Base-by-base conservation (phyloP, 2,888 invertebrate species). In the Caenorhabditis becei region DNA sequence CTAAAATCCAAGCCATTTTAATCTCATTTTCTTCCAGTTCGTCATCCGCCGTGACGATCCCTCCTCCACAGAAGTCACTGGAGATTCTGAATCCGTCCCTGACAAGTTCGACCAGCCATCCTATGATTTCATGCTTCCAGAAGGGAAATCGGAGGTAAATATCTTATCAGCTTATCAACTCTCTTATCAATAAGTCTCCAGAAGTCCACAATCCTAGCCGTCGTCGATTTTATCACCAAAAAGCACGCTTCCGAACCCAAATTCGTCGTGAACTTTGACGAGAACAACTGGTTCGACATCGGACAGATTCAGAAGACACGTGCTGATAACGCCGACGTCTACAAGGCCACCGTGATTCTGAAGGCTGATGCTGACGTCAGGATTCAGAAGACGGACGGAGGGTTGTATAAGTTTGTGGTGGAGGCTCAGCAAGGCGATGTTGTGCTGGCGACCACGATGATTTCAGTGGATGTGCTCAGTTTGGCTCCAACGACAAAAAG, bases 81-180 rank as follows among this genome's bases (percentile, higher is more conserved):
- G 79, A 11, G 79, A 79, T 51, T 49, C 63, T 1, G 28, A 32
- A 2, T 59, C 62, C 0, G 62, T 81, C 18, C 81, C 81, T 0
- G 70, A 75, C 54, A 77, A 86, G 61, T 88, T 88, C 54, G 88
- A 88, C 61, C 84, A 82, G 20, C 66, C 77, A 0, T 70, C 59
- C 23, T 88, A 86, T 63, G 88, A 88, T 37, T 85, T 88, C 47
- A 87, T 88, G 87, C 69, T 88, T n/a, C 86, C 87, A 0, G 88
- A 87, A 26, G 88, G 87, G 10, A 61, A 51, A 56, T 44, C 63
- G 16, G 70, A 83, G 75, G 82, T 83, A 37, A 16, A 23, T 11
- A 14, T 10, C 26, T 16, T n/a, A 16, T 26, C n/a, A 24, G 18
- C 32, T 32, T 32, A 4, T 10, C 4, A 10, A 32, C 10, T 35